Evolutionary conservation across 2,113 vertebrate species (phyloP).

Genomic region (Gracilinanus agilis): DNA sequence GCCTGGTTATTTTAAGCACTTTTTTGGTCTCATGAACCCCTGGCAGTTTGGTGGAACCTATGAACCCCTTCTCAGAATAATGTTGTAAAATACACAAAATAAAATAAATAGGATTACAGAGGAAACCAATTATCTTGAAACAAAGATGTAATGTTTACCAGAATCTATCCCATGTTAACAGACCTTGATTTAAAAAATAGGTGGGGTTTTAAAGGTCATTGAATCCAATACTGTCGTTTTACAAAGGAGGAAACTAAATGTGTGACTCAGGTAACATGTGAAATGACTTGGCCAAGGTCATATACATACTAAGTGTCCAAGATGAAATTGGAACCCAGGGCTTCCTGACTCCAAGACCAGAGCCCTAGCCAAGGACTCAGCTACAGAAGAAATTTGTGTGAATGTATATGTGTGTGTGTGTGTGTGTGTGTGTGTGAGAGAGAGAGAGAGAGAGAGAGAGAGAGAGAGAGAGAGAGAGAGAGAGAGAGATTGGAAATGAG

Average conservation of each 20-base stretch:
- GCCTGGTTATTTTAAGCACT: not conserved
- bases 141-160: not conserved
- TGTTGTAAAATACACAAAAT: not conserved
- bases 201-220: not conserved
- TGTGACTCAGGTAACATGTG: accelerated
- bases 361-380: not conserved
- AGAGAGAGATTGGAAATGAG: not conserved
- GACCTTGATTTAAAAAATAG: not conserved
- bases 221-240: not conserved
- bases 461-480: not conserved
- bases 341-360: not conserved
- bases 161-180: not conserved
- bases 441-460: not conserved
- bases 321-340: not conserved
- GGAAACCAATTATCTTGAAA: not conserved
- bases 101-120: not conserved
- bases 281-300: not conserved
- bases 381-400: too few relatives aligned
- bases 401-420: too few relatives aligned
- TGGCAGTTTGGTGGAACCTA: not conserved
- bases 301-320: not conserved
- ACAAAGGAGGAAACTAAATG: not conserved
- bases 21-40: not conserved
- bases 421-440: too few relatives aligned
- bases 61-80: not conserved